These are phyloP conservation scores for Symphodus melops DNA, from an alignment of 2,113 vertebrate genomes.

Conservation along the genomic window DNA sequence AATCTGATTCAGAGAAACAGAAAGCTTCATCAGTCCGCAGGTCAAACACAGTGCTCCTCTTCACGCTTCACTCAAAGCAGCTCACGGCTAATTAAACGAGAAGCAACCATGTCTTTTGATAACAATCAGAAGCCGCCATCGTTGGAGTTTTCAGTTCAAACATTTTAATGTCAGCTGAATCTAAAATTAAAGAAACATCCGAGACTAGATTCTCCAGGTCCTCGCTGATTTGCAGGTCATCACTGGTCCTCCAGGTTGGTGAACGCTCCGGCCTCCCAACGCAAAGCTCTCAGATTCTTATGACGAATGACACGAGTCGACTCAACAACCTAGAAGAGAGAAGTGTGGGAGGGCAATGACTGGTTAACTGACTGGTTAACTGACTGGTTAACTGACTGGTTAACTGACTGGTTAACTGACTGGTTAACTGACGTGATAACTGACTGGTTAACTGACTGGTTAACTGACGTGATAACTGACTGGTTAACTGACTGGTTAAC, in stretches of 20 bases:
- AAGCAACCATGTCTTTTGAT: background rate
- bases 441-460: too few relatives aligned
- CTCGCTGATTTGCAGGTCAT: too few relatives aligned
- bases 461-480: too few relatives aligned
- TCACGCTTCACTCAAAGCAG: background rate
- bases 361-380: too few relatives aligned
- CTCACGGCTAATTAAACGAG: slow-evolving; percentile 24
- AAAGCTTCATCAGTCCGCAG: background rate
- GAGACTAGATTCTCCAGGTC: background rate
- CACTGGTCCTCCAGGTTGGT: slow-evolving; percentile 66
- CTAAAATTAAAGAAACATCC: background rate
- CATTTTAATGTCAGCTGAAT: slow-evolving; percentile 7
- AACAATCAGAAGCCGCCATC: slow-evolving; percentile 34
- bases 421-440: too few relatives aligned
- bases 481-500: too few relatives aligned
- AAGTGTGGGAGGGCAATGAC: background rate
- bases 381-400: too few relatives aligned
- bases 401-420: too few relatives aligned
- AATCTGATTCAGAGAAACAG: slow-evolving; percentile 4
- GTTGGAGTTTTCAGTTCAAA: slow-evolving; percentile 7
- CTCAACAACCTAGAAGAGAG: slow-evolving; percentile 84
- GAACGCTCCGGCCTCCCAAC: slow-evolving; percentile 88
- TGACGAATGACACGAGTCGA: slow-evolving; percentile 87
- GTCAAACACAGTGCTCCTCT: slow-evolving; percentile 7
- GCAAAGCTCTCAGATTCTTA: slow-evolving; percentile 84